phyloP scores from a whole-genome alignment of 2,113 vertebrate genomes.

The Plotosus lineatus region DNA sequence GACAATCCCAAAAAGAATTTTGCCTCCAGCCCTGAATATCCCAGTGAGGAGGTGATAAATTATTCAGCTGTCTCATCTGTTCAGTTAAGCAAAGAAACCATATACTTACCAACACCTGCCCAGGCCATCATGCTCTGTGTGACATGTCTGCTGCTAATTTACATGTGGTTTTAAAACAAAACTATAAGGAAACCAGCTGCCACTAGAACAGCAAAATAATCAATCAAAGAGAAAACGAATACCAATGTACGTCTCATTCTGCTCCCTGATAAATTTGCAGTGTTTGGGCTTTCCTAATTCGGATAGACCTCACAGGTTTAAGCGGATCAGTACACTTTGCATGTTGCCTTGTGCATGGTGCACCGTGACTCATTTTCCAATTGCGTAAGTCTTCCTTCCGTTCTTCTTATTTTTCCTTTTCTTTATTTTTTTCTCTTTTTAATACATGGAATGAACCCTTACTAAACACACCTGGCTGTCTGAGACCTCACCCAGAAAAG shows the following conservation, averaged over 20 bases:
- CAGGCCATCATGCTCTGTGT: background rate
- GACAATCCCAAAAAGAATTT: too few species aligned
- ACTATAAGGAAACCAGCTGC: background rate
- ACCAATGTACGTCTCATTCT: background rate
- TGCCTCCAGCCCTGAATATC: too few species aligned
- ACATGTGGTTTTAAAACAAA: background rate
- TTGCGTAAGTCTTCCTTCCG: too few species aligned
- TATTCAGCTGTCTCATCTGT: background rate
- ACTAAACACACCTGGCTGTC: background rate
- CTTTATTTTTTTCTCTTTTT: too few species aligned
- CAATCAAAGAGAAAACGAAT: background rate
- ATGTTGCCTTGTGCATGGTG: background rate
- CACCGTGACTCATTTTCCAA: background rate
- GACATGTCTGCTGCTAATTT: background rate
- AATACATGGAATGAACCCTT: background rate
- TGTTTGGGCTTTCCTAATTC: background rate
- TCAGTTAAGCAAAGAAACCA: background rate
- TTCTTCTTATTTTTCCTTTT: too few species aligned
- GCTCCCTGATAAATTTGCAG: background rate
- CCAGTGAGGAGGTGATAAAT: background rate
- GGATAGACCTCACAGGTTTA: background rate
- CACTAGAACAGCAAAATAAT: background rate
- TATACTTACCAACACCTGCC: background rate
- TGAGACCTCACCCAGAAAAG: constrained; percentile 9
- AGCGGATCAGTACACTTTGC: background rate